Evolutionary conservation across 2,113 vertebrate genomes (phyloP), one percentile per base, ranked within the genome.

Genomic region (Callaeas wilsoni): DNA sequence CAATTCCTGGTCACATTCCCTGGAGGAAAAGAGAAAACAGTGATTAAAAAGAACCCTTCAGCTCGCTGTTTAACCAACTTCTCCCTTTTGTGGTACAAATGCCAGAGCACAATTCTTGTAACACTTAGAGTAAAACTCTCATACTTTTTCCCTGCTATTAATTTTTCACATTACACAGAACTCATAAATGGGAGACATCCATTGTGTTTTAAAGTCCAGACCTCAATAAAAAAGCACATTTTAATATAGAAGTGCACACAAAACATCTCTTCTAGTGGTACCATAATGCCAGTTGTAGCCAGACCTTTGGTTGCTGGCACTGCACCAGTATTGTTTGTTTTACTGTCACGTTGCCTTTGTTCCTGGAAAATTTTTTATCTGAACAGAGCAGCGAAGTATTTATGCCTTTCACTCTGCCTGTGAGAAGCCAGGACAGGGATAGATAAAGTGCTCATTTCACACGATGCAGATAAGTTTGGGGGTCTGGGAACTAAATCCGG

Each of bases 1-100:
- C 99, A 99, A 88, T 96, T 99, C 93, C 99, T 99, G 87, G 98
- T 99, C 94, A 99, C 98, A 7, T 99, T 99, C 63, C 98, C 99
- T 99, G 93, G 35, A 71, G 80, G 26, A 57, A 92, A 93, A 84
- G 2, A 49, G n/a, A 62, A 83, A 7, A 41, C 4, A 12, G 1
- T 9, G 10, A 42, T 41, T 53, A 46, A 81, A 83, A 68, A 50
- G 4, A 62, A 63, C 47, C 0, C 0, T 70, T 64, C 25, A 46
- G 12, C 23, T 70, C 19, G 6, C 30, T 59, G 23, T 44, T 68
- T n/a, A 75, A 52, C 4, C 75, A 50, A 26, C 3, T 9, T 16
- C 50, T 74, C 20, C 27, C 16, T 80, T 50, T 49, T 13, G 10
- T 35, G 44, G 33, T 25, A 52, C 49, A 65, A 77, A 83, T 10